Base-by-base conservation (phyloP, 2,797 vertebrate genomes). In the Pangasius larnaudii region DNA sequence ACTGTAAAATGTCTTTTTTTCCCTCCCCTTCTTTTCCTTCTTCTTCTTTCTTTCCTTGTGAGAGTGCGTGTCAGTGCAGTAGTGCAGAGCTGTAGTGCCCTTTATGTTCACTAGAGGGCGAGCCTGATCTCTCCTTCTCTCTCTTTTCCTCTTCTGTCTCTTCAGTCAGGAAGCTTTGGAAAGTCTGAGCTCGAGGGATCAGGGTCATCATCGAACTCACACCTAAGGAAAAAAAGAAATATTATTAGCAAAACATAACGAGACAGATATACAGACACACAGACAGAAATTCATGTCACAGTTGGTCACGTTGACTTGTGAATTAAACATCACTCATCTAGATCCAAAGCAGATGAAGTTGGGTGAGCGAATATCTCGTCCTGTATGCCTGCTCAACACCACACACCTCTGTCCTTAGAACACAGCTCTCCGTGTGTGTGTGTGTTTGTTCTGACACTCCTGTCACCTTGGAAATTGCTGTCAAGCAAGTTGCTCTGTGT, bases 101-200 rank as follows among this genome's bases (percentile, higher is more conserved):
- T 87, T 95, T 87, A 27, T 96, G 95, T 94, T 94, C 96, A 95
- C 95, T 94, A 92, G 96, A 96, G 95, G 96, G 95, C 86, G 95
- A 94, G 10, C 93, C 91, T 11, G 95, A 92, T 91, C 94, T 94
- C 93, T 95, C 94, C 86, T 46, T 86, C 56, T 94, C 93, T 94
- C 95, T 96, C 95, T 94, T 95, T 90, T 96, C 96, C 67, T 96
- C 94, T 83, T 97, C 96, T 19, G 96, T 92, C 92, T 97, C 96
- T 85, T 98, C 97, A 8, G 96, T 96, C 63, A 97, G 91, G 91
- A 98, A 99, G 95, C 96, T 97, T 94, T 98, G 97, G 90, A 99
- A 98, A 0, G 98, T 99, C 95, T 99, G 98, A 14, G 98, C 98
- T 86, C 98, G 96, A n/a, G 98, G 97, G 95, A 98, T 97, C 91